Conservation (phyloP, 2,113 vertebrate species). For the Morphnarchus princeps region DNA sequence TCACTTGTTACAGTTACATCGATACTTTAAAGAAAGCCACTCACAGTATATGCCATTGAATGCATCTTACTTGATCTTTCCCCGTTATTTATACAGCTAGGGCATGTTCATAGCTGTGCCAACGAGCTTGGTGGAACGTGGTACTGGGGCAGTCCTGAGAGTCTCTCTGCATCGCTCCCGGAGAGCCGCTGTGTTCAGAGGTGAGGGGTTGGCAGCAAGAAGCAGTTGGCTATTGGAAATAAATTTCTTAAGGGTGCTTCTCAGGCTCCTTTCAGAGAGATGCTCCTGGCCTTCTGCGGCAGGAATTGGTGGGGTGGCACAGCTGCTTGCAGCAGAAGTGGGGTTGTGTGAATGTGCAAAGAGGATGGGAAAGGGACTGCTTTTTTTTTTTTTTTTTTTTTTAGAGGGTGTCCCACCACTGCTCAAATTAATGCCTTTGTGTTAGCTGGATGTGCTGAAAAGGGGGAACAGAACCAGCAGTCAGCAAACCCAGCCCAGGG, state of each 20-base stretch:
- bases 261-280: neutral
- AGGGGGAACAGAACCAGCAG: neutral
- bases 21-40: slow-evolving; percentile 69
- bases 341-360: neutral
- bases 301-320: neutral
- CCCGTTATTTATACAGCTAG: slow-evolving; percentile 1
- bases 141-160: neutral
- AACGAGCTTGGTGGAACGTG: rapidly evolving
- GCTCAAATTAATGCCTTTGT: neutral
- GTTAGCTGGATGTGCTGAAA: neutral
- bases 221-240: neutral
- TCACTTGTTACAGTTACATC: slow-evolving; percentile 71
- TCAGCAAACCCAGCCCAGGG: neutral
- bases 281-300: neutral
- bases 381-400: no score
- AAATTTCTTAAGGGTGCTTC: rapidly evolving
- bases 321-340: neutral
- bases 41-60: neutral
- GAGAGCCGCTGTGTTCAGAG: neutral
- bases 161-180: neutral
- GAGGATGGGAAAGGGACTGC: neutral
- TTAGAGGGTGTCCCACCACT: neutral
- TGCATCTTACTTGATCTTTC: slow-evolving; percentile 5
- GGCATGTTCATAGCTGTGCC: neutral
- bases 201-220: neutral